Evolutionary conservation across 2,888 invertebrate species (phyloP).

Genomic region (Chesias legatella): DNA sequence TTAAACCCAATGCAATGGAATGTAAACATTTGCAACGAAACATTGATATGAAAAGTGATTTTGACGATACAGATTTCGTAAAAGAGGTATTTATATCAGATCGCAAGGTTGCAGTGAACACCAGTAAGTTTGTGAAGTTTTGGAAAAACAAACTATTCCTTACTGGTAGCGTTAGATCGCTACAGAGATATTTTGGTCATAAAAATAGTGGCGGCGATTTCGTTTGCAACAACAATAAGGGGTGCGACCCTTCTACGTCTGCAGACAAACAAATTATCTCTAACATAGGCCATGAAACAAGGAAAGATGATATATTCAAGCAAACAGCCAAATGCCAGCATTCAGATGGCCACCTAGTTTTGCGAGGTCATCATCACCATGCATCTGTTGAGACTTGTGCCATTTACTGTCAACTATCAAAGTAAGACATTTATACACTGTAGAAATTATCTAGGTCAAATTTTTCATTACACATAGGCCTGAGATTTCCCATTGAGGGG

Average conservation of each 20-base stretch:
- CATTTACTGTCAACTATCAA: constrained; percentile 72
- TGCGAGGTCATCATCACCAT: constrained; percentile 70
- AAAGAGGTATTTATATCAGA: constrained; percentile 67
- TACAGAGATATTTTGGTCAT: constrained; percentile 68
- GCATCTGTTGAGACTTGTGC: constrained; percentile 69
- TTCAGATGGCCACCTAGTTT: constrained; percentile 66
- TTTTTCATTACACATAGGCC: background rate
- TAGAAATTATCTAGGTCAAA: background rate
- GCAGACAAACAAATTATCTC: constrained; percentile 45
- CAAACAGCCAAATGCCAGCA: constrained; percentile 63
- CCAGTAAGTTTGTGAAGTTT: constrained; percentile 71
- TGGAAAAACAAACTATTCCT: constrained; percentile 73
- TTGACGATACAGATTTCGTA: constrained; percentile 62
- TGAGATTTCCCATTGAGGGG: too few species aligned
- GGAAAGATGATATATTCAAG: constrained; percentile 55
- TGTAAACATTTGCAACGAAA: constrained; percentile 75
- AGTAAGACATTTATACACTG: constrained; percentile 44
- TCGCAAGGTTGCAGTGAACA: constrained; percentile 56
- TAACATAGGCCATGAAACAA: constrained; percentile 42
- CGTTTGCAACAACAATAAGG: constrained; percentile 53
- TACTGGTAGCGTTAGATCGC: constrained; percentile 66
- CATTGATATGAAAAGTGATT: constrained; percentile 69
- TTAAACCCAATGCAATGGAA: constrained; percentile 65
- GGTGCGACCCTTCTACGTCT: constrained; percentile 53
- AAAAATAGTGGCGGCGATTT: constrained; percentile 57